Percentiles rank a stretch among this genome's conserved stretches.
phyloP scores from a whole-genome alignment of 1,140 invertebrate genomes.

The Rhagoletis pomonella region DNA sequence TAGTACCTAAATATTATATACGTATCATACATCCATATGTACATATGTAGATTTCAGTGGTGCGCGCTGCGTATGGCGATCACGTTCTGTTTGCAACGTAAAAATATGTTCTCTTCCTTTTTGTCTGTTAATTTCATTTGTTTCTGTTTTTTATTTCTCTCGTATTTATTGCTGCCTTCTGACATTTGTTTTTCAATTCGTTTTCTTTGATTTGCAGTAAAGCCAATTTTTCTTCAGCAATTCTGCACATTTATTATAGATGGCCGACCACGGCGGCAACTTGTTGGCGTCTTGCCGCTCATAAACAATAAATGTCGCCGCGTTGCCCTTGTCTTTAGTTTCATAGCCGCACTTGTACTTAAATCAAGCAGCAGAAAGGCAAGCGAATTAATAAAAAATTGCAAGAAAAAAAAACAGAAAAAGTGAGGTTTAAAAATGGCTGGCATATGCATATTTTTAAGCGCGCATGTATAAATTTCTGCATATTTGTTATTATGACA shows the following conservation, averaged over 20 bases:
- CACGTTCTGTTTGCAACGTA: slow-evolving; percentile 53
- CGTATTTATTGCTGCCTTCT: no score
- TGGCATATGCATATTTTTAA: slow-evolving; percentile 24
- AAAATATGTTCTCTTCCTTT: slow-evolving; percentile 52
- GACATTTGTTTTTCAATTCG: neutral
- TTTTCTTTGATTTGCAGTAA: neutral
- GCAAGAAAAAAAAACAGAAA: neutral
- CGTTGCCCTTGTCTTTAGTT: slow-evolving; percentile 67
- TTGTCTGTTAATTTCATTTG: neutral
- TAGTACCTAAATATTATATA: no score
- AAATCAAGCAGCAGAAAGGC: slow-evolving; percentile 64
- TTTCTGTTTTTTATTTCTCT: neutral
- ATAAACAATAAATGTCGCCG: slow-evolving; percentile 56
- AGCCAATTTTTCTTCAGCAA: neutral
- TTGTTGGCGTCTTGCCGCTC: slow-evolving; percentile 53
- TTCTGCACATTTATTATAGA: neutral
- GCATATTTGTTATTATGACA: slow-evolving; percentile 53
- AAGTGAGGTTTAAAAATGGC: neutral
- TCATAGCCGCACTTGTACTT: slow-evolving; percentile 59
- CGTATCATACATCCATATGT: no score
- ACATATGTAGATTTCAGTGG: neutral
- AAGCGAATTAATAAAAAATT: neutral
- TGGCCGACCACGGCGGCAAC: slow-evolving; percentile 22
- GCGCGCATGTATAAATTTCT: slow-evolving; percentile 27
- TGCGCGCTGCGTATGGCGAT: slow-evolving; percentile 34